phyloP scores from a whole-genome alignment of 2,113 vertebrate genomes.

The Struthidea cinerea region DNA sequence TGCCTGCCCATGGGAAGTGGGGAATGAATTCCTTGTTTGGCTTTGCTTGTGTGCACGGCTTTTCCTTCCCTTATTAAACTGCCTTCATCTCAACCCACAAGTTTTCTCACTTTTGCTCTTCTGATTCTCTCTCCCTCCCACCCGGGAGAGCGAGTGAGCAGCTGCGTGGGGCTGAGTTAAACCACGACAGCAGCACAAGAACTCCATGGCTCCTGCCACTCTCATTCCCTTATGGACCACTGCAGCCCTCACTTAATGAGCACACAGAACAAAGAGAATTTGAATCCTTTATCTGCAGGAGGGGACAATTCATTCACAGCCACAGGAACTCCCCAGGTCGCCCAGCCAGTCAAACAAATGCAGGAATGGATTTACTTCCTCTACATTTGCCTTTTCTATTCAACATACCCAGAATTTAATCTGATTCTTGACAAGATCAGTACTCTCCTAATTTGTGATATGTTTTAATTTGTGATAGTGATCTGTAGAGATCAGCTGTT shows the following conservation, averaged over 20 bases:
- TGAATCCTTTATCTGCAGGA: conserved; percentile 30
- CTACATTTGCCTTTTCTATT: conserved; percentile 25
- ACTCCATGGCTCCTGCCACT: neutral
- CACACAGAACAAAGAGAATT: conserved; percentile 7
- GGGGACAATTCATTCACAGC: neutral
- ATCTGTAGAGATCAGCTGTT: neutral
- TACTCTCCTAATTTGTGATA: neutral
- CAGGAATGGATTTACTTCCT: neutral
- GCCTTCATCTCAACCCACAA: neutral
- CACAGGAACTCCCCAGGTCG: neutral
- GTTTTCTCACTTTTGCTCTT: neutral
- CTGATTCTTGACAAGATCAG: neutral
- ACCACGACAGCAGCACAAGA: neutral
- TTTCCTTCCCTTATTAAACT: neutral
- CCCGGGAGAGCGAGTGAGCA: accelerated
- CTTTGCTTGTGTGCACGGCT: neutral
- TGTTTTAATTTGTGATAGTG: neutral
- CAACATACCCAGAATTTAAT: conserved; percentile 15
- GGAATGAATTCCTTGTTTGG: neutral
- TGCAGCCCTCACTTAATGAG: neutral
- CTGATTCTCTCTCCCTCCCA: neutral
- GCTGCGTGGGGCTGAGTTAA: neutral
- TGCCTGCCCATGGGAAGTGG: neutral
- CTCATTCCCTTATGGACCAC: neutral
- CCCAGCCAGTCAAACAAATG: neutral